A percentile compares a stretch with the other conserved stretches of the same genome.
phyloP scores from a whole-genome alignment of 2,797 vertebrate species.

The Acestrorhynchus altus region DNA sequence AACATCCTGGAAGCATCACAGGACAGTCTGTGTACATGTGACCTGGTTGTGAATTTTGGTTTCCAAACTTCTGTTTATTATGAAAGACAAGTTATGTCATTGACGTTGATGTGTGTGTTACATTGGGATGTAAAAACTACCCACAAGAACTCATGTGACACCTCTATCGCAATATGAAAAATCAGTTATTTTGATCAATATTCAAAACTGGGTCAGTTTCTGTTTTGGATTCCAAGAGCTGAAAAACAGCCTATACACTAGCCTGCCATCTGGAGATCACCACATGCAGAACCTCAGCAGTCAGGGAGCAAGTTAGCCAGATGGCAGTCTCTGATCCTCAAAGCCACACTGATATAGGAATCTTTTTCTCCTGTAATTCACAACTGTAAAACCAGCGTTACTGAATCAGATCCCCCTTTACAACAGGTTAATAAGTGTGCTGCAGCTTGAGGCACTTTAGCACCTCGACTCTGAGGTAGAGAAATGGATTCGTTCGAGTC shows the following conservation, averaged over 20 bases:
- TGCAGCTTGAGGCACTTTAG: not conserved
- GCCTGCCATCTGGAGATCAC: conserved; percentile 40
- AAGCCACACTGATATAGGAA: conserved; percentile 23
- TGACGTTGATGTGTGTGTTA: too few relatives aligned
- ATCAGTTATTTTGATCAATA: too few relatives aligned
- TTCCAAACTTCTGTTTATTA: too few relatives aligned
- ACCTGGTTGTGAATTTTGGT: too few relatives aligned
- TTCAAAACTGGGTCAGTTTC: too few relatives aligned
- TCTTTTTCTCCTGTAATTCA: not conserved
- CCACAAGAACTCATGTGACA: not conserved
- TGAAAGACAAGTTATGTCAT: too few relatives aligned
- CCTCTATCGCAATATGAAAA: too few relatives aligned
- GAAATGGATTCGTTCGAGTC: not conserved
- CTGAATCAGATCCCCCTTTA: not conserved
- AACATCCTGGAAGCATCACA: too few relatives aligned
- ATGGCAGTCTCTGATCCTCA: conserved; percentile 34
- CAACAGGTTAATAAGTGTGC: not conserved
- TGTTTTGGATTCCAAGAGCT: not conserved
- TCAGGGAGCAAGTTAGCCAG: conserved; percentile 27
- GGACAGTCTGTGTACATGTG: too few relatives aligned
- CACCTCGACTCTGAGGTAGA: not conserved
- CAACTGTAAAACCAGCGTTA: not conserved
- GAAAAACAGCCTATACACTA: not conserved
- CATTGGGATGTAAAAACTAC: too few relatives aligned
- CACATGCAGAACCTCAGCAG: conserved; percentile 36